Base-by-base conservation (phyloP, 2,797 vertebrate species). In the Pagetopsis macropterus region DNA sequence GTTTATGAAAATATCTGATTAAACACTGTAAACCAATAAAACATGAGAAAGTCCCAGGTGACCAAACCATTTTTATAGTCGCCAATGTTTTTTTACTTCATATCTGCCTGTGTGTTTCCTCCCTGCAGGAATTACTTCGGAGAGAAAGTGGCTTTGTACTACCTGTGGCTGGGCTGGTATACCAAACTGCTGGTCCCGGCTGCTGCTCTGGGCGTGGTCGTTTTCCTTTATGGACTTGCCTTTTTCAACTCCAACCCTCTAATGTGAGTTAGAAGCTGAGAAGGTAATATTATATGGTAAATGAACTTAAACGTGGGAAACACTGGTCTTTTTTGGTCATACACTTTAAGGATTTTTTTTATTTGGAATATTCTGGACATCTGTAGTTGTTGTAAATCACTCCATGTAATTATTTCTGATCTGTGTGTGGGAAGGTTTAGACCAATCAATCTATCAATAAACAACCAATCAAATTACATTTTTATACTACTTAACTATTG, bases 81-180 rank as follows among this genome's bases (percentile, higher is more conserved):
- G n/a, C 31, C 66, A 12, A 7, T 64, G 21, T 37, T n/a, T 60
- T 15, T 17, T 23, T 11, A 19, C 2, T 27, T 50, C 11, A 3
- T 41, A 40, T 48, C 6, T 55, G 10, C 12, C 7, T 45, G 19
- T 59, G 13, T 72, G 3, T 70, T 44, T 41, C 16, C 4, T 56
- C 8, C n/a, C 41, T 56, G 12, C 65, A 99, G 98, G 89, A 2
- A 23, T 10, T 99, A 99, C 81, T 98, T 98, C 15, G 97, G 98
- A 0, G 97, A 98, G 92, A 98, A 98, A 87, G 95, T 96, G 84
- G 97, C 96, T 0, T 88, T 98, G 66, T 99, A 99, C 88, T 98
- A 96, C 4, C 93, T 96, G 65, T 99, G 98, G 97, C 92, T 98
- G n/a, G 94, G 95, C 69, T 98, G 95, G 96, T 99, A 99, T 82